Evolutionary conservation across 2,797 vertebrate genomes (phyloP), one percentile per base, ranked within the genome.

Genomic region (Synaphobranchus kaupii): DNA sequence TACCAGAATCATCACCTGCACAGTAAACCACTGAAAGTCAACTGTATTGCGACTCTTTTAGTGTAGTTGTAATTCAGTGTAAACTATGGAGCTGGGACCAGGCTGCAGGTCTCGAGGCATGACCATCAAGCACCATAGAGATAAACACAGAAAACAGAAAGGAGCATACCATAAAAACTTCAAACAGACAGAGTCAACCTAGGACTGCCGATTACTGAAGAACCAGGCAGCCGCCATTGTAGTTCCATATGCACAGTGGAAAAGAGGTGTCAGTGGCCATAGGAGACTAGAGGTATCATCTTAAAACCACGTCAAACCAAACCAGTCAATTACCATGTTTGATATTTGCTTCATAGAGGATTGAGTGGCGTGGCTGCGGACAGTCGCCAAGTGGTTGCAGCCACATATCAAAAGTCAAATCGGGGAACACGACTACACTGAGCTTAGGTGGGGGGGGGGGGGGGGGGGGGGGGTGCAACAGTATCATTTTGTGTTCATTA

Each of bases 401-500:
- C 54, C 15, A 3, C 89, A 89, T 89, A 87, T 86, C 88, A 91
- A 90, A 88, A 90, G 88, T 88, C 89, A 31, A 73, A 44, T 86
- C 73, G 25, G 85, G 34, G 31, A 73, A 52, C 12, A n/a, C 44
- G n/a, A 28, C 60, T 56, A 50, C 31, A 86, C 85, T 87, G 88
- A 89, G 52, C 84, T 56, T 86, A 39, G 86, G 58, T 86, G 78
- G 39, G 17, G 5, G 17, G n/a, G 47, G 84, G 52, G 78, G 83
- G 63, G 66, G 76, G 58, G 60, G 66, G 0, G 95, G 92, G 95
- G 94, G 92, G 91, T 91, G 94, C 96, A 97, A 97, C 98, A 95
- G 96, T 94, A 97, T 96, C 97, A 96, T 96, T 98, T 97, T 97
- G 95, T 96, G 97, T 96, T 96, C 94, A 96, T 97, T 97, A 97